Conservation (phyloP, 2,888 invertebrate genomes). For the Deroplatys truncata region DNA sequence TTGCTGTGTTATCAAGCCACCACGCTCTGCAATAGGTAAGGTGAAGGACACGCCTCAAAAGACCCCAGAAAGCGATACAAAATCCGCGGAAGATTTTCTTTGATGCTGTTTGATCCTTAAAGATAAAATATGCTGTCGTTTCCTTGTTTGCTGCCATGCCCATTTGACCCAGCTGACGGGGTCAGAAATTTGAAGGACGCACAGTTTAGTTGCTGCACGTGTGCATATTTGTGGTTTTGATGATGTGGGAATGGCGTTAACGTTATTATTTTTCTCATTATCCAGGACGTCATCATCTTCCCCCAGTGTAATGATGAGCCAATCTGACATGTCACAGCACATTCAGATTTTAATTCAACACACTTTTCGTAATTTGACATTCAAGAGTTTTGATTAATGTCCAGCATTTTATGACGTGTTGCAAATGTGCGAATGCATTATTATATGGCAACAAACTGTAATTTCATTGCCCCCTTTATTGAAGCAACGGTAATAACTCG, state of each 20-base stretch:
- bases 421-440: background rate
- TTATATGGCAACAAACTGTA: background rate
- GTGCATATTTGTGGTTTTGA: no score
- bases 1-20: no score
- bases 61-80: no score
- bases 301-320: background rate
- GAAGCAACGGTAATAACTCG: background rate
- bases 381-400: background rate
- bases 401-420: background rate
- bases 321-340: background rate
- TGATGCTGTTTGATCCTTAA: no score
- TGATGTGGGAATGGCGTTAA: background rate
- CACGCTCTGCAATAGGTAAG: no score
- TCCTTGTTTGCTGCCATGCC: no score
- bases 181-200: no score
- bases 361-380: background rate
- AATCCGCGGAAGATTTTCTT: no score
- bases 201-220: no score
- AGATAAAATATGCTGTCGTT: no score
- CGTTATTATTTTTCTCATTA: background rate
- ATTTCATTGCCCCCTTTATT: background rate
- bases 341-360: background rate
- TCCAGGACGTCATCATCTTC: background rate
- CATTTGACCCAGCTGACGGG: no score
- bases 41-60: no score